Evolutionary conservation across 2,888 invertebrate species (phyloP).

Genomic region (Lycaena phlaeas): DNA sequence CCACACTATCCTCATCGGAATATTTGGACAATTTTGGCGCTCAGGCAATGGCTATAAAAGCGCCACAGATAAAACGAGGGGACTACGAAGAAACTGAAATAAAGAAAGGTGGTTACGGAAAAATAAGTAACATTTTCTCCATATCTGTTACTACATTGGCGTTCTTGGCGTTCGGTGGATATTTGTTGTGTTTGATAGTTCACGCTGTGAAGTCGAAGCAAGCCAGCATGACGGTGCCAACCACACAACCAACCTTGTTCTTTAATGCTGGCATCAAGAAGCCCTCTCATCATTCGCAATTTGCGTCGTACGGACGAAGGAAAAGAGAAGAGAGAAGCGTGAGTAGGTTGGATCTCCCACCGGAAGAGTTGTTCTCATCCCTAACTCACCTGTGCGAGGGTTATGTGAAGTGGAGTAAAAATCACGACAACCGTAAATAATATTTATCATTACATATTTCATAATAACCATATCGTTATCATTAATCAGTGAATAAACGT

Average conservation of each 20-base stretch:
- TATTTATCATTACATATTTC: background rate
- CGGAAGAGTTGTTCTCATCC: background rate
- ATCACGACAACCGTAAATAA: background rate
- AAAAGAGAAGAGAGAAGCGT: conserved; percentile 25
- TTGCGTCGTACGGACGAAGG: conserved; percentile 47
- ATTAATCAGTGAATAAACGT: background rate
- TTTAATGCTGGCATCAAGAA: conserved; percentile 55
- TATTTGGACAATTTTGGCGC: conserved; percentile 47
- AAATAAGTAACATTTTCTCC: conserved; percentile 83
- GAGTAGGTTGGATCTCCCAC: background rate
- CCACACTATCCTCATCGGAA: conserved; percentile 32
- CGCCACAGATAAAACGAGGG: conserved; percentile 44
- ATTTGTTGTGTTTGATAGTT: conserved; percentile 83
- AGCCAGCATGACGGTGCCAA: conserved; percentile 33
- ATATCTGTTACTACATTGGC: conserved; percentile 84
- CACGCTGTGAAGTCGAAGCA: conserved; percentile 81
- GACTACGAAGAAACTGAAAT: conserved; percentile 62
- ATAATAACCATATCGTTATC: background rate
- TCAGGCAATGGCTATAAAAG: conserved; percentile 53
- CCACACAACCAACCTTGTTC: conserved; percentile 41
- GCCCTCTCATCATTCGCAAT: conserved; percentile 51
- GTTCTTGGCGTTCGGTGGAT: conserved; percentile 89
- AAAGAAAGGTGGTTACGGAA: conserved; percentile 68
- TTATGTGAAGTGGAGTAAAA: conserved; percentile 64
- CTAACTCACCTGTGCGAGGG: conserved; percentile 59